phyloP scores from a whole-genome alignment of 2,113 vertebrate species.

The Melanocharis versteri region DNA sequence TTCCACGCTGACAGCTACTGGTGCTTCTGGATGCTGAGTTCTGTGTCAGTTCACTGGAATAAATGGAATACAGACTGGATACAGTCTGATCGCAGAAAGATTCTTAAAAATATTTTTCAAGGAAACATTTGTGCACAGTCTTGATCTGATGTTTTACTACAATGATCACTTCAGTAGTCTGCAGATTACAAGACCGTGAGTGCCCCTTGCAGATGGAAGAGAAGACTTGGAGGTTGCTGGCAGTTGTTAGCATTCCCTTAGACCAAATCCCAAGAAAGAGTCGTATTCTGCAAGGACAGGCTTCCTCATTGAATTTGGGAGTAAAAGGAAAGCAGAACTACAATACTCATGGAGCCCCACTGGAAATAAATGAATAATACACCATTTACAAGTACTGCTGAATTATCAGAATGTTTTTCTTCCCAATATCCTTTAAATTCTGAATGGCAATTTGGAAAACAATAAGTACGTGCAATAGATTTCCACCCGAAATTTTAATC shows the following conservation, averaged over 20 bases:
- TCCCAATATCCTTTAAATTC: neutral
- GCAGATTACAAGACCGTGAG: neutral
- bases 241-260: neutral
- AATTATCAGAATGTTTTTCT: neutral
- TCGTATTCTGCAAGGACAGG: neutral
- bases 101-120: neutral
- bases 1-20: neutral
- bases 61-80: neutral
- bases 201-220: neutral
- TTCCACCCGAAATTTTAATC: neutral
- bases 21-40: neutral
- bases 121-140: neutral
- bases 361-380: neutral
- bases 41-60: neutral
- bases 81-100: neutral
- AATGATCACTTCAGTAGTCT: neutral
- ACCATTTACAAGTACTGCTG: neutral
- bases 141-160: neutral
- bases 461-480: neutral
- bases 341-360: neutral
- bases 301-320: neutral
- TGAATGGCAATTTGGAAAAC: neutral
- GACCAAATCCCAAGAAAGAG: neutral
- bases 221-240: neutral
- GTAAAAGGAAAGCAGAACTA: neutral